Conservation (phyloP, 1,140 invertebrate genomes). For the Lepidostoma basale region DNA sequence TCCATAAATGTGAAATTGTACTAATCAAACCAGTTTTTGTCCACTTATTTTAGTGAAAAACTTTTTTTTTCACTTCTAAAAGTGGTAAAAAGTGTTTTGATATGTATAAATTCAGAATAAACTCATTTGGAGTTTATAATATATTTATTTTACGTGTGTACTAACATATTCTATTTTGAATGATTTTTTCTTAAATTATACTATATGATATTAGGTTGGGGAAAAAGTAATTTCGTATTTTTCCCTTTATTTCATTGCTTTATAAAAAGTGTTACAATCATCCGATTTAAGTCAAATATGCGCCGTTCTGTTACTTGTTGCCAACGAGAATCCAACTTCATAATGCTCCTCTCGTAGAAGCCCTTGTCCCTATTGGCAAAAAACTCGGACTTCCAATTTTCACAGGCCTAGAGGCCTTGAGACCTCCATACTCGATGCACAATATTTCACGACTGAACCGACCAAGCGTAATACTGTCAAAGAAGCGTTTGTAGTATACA, state of each 20-base stretch:
- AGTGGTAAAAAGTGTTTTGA: no score
- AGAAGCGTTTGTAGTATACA: neutral
- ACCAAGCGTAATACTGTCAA: slow-evolving; percentile 41
- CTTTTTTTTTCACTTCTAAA: no score
- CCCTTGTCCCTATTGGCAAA: slow-evolving; percentile 11
- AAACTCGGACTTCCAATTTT: slow-evolving; percentile 4
- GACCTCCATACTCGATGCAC: slow-evolving; percentile 9
- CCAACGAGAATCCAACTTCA: slow-evolving; percentile 2
- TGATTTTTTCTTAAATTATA: no score
- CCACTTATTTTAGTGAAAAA: no score
- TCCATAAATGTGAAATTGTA: no score
- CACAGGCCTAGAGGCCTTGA: slow-evolving; percentile 20
- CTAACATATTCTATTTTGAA: no score
- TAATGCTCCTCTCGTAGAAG: slow-evolving; percentile 5
- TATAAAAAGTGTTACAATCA: slow-evolving; percentile 14
- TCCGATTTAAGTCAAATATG: slow-evolving; percentile 14
- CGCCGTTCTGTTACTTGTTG: slow-evolving; percentile 6
- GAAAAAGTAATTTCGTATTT: slow-evolving; percentile 13
- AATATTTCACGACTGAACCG: slow-evolving; percentile 24
- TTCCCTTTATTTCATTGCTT: slow-evolving; percentile 6
- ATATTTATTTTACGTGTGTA: no score
- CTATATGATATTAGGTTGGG: slow-evolving; percentile 10
- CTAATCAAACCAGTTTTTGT: no score
- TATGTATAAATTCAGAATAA: no score
- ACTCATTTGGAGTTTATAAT: no score